Base-by-base conservation (phyloP, 2,888 invertebrate genomes). In the Ctena decussata region DNA sequence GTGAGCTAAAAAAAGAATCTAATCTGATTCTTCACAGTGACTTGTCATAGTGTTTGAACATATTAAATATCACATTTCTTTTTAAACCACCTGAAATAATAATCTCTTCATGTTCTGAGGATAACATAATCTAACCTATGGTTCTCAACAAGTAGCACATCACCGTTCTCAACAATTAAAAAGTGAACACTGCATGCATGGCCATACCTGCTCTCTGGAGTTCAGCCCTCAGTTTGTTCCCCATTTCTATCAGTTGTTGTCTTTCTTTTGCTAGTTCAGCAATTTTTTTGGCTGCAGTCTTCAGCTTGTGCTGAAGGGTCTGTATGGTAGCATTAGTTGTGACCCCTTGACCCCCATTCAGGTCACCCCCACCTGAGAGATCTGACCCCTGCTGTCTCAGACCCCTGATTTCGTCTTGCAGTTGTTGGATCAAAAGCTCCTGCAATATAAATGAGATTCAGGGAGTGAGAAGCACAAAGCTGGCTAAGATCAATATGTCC, bases 371-470 rank as follows among this genome's bases (percentile, higher is more conserved):
- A 11, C 80, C 75, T 3, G 80, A 80, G 12, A 86, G 69, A 1
- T 86, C 84, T n/a, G 85, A 74, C 41, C 90, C 87, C 41, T 86
- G 82, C 44, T 92, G 85, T n/a, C 90, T 87, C 30, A 94, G 86
- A 30, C 91, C 89, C 71, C 86, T 80, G 6, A 95, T 92, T 88
- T 95, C 95, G 84, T 95, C 95, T 82, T 96, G 94, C 18, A 96
- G 89, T 80, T 96, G 95, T 82, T 96, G 95, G 30, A 96, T 95
- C 39, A 95, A 88, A 39, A 95, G 79, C 78, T 96, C 96, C 95
- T 96, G 39, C 1, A 5, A 24, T n/a, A 18, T 39, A 71, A 41
- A 44, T 15, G 15, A 15, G 15, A 41, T 41, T 15, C 6, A 41
- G 41, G 41, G 41, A n/a, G n/a, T n/a, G n/a, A n/a, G n/a, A n/a